phyloP scores from a whole-genome alignment of 2,113 vertebrate species.

The Pseudopipra pipra region DNA sequence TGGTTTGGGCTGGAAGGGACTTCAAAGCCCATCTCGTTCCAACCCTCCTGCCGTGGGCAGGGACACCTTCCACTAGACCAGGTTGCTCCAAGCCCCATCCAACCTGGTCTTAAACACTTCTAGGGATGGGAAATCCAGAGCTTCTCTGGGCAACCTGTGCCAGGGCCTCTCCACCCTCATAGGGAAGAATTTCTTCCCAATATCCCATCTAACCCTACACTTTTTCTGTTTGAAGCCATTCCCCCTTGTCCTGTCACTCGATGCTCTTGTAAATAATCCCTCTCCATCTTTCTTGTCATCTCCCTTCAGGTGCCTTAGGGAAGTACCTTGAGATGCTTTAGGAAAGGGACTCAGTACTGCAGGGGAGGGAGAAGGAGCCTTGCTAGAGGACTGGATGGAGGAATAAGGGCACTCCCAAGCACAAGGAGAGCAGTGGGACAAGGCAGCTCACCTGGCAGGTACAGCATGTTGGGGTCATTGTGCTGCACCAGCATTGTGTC shows the following conservation, averaged over 20 bases:
- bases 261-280: neutral
- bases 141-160: neutral
- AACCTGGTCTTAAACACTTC: neutral
- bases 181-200: neutral
- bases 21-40: accelerated
- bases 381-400: neutral
- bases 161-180: accelerated
- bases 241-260: neutral
- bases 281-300: neutral
- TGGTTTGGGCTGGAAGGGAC: neutral
- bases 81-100: neutral
- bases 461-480: accelerated
- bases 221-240: neutral
- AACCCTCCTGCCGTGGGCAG: neutral
- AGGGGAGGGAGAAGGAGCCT: neutral
- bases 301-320: neutral
- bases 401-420: neutral
- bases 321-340: neutral
- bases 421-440: neutral
- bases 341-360: neutral
- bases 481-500: neutral
- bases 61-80: neutral
- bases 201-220: neutral
- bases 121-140: neutral
- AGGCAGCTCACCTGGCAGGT: neutral